Evolutionary conservation across 1,140 invertebrate species (phyloP).

Genomic region (Pomacea maculata): DNA sequence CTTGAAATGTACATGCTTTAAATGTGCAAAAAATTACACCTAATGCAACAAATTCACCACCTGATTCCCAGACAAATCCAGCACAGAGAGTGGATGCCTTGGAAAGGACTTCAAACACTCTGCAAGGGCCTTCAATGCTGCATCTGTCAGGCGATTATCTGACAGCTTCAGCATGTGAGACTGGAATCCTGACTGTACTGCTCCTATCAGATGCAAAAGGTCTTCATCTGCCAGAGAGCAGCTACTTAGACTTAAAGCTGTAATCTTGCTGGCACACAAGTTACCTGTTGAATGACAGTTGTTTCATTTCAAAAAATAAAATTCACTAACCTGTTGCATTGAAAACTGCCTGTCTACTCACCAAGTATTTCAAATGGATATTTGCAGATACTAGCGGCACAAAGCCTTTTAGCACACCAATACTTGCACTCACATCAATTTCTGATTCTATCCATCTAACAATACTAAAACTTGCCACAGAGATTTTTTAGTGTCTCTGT

Average conservation of each 20-base stretch:
- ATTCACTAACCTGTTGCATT: too few relatives aligned
- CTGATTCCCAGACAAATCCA: constrained; percentile 52
- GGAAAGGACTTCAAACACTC: constrained; percentile 36
- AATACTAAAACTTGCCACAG: constrained; percentile 35
- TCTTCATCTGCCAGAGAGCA: constrained; percentile 51
- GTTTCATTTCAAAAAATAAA: too few relatives aligned
- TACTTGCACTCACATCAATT: background rate
- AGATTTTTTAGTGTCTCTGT: constrained; percentile 42
- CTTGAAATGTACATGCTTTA: too few relatives aligned
- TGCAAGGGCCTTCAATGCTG: constrained; percentile 35
- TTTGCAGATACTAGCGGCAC: too few relatives aligned
- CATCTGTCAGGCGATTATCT: constrained; percentile 53
- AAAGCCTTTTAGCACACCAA: too few relatives aligned
- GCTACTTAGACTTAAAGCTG: constrained; percentile 47
- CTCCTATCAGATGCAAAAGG: constrained; percentile 40
- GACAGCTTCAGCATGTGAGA: constrained; percentile 55
- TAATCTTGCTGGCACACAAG: constrained; percentile 30
- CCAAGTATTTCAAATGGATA: too few relatives aligned
- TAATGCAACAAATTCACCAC: constrained; percentile 27
- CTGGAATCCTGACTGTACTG: constrained; percentile 41
- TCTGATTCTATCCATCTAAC: background rate
- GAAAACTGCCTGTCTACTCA: too few relatives aligned
- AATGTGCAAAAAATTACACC: too few relatives aligned
- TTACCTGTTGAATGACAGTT: constrained; percentile 24
- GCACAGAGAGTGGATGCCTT: constrained; percentile 44